Conservation (phyloP, 2,888 invertebrate genomes). For the Eupelmus urozonus region DNA sequence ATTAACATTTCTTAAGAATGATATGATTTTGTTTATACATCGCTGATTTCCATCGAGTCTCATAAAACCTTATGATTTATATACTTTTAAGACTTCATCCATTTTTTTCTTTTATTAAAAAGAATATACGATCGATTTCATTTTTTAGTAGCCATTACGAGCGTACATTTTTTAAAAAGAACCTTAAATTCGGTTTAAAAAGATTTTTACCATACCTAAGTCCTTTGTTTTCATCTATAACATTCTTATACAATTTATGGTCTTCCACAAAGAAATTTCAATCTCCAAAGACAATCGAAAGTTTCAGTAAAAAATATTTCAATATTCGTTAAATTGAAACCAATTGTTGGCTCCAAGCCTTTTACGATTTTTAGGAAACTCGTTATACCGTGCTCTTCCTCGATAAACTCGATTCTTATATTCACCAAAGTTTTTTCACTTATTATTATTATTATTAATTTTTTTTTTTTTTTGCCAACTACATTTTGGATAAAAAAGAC, state of each 20-base stretch:
- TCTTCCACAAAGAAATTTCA: slow-evolving; percentile 35
- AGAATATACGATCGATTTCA: slow-evolving; percentile 36
- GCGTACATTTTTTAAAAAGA: slow-evolving; percentile 20
- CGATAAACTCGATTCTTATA: slow-evolving; percentile 54
- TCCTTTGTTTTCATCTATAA: slow-evolving; percentile 30
- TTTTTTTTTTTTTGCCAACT: slow-evolving; percentile 52
- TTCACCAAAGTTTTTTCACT: slow-evolving; percentile 37
- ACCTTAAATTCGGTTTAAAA: slow-evolving; percentile 47
- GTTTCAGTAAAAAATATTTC: slow-evolving; percentile 65
- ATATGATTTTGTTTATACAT: slow-evolving; percentile 77
- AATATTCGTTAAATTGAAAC: slow-evolving; percentile 60
- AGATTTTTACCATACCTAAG: slow-evolving; percentile 39
- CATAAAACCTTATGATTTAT: slow-evolving; percentile 39
- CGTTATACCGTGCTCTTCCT: slow-evolving; percentile 73
- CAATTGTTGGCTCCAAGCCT: slow-evolving; percentile 59
- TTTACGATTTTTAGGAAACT: slow-evolving; percentile 69
- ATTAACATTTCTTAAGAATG: slow-evolving; percentile 75
- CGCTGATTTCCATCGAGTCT: slow-evolving; percentile 62
- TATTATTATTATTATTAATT: too few species aligned
- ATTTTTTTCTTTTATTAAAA: slow-evolving; percentile 41
- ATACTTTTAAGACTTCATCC: slow-evolving; percentile 21
- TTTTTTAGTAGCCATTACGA: slow-evolving; percentile 4
- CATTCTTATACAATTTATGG: slow-evolving; percentile 36
- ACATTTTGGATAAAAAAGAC: slow-evolving; percentile 56
- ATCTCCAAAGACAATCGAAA: slow-evolving; percentile 56